Evolutionary conservation across 2,888 invertebrate genomes (phyloP).

Genomic region (Neoascia interrupta): DNA sequence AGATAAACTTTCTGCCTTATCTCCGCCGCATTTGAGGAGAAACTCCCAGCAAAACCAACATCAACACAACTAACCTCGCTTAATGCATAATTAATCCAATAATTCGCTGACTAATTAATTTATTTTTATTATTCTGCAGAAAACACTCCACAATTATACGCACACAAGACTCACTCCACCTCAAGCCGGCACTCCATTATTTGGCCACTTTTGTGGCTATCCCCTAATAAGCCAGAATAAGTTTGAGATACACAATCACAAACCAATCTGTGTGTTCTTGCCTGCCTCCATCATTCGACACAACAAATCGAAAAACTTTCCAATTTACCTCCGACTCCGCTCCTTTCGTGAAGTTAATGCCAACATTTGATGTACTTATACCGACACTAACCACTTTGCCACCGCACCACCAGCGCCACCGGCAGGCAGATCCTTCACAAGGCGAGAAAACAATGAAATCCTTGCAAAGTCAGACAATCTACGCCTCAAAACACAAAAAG

Average conservation of each 20-base stretch:
- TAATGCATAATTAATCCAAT: constrained; percentile 56
- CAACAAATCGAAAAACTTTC: constrained; percentile 68
- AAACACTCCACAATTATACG: no score
- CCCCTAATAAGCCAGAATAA: constrained; percentile 34
- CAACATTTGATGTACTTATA: constrained; percentile 48
- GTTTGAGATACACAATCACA: constrained; percentile 52
- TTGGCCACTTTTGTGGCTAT: constrained; percentile 34
- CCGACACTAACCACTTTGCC: constrained; percentile 19
- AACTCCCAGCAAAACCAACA: constrained; percentile 3
- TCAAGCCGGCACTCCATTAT: constrained; percentile 4
- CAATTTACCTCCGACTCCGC: constrained; percentile 6
- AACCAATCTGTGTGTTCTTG: constrained; percentile 48
- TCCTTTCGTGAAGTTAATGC: constrained; percentile 30
- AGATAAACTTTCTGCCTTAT: neutral
- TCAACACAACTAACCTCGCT: constrained; percentile 25
- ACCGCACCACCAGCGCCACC: neutral
- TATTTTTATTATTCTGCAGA: constrained; percentile 38
- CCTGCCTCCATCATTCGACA: constrained; percentile 46
- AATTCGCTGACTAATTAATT: constrained; percentile 60
- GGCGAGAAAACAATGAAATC: constrained; percentile 47
- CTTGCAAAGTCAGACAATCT: constrained; percentile 46
- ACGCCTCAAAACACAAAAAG: constrained; percentile 18
- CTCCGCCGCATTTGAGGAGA: no score
- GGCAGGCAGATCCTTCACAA: constrained; percentile 24
- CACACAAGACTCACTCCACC: no score